Base-by-base conservation (phyloP, 2,797 vertebrate genomes). In the Pteropus rufus region DNA sequence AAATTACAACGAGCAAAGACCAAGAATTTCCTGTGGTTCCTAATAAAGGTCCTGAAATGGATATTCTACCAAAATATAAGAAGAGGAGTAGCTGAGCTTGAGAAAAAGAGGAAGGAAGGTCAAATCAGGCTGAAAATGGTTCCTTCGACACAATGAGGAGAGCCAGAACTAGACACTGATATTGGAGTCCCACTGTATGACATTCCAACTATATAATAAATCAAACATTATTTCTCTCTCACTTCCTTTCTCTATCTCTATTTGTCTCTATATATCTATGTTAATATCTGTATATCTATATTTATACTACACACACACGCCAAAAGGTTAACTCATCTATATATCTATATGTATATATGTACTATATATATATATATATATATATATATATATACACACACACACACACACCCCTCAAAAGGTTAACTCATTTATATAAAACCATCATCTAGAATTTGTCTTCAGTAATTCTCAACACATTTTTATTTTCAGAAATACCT, bases 401-500 rank as follows among this genome's bases (percentile, higher is more conserved):
- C 49, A 46, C 46, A 44, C 44, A 44, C 44, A 11, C 44, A 44
- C 46, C 14, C 14, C 14, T n/a, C 58, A 34, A 49, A 18, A 54
- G 3, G 2, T 39, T 56, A n/a, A 10, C 29, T 49, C 34, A 58
- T 84, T 44, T 41, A 39, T n/a, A 10, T 24, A 14, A 12, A 70
- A 44, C 31, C 26, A n/a, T 36, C 7, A 41, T 76, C 86, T 64
- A 34, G 84, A 77, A 84, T 64, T 64, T 80, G 39, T 16, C 15
- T 75, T 88, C n/a, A 91, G 6, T 80, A 49, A 70, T 81, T 75
- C n/a, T 91, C 11, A 49, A 36, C 11, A 24, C 54, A 24, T 69
- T 34, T 16, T 46, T 65, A 83, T 26, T 31, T 46, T 86, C 41
- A 91, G 36, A 94, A 86, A 73, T 31, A 39, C 3, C 34, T 41